Base-by-base conservation (phyloP, 2,113 vertebrate genomes). In the Psittacara wagleri region DNA sequence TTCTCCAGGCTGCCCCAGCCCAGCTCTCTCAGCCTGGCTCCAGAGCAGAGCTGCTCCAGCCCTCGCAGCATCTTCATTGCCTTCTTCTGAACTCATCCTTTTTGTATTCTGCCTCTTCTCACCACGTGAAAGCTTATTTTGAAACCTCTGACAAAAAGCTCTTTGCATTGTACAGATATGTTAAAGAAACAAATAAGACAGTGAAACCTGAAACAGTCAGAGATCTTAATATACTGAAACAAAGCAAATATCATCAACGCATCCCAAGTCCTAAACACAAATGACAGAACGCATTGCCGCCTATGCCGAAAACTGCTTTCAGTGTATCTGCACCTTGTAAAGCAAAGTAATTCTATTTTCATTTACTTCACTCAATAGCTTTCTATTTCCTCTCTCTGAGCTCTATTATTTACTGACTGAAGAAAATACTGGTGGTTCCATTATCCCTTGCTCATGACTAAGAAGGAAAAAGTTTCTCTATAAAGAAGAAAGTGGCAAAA, bases 311-410 rank as follows among this genome's bases (percentile, higher is more conserved):
- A 86, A 63, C 78, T 18, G 33, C 72, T 75, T 35, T 62, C 1
- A 0, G 22, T 52, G 3, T 41, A 88, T 80, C 75, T 88, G 75
- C 79, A 93, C 68, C 85, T 80, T 86, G 76, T 69, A 88, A 88
- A 86, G 76, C 75, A 44, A 61, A 37, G 73, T 89, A 92, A 94
- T 94, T 86, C 83, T 64, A 73, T 90, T 92, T 90, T 67, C 77
- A 84, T 87, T 92, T 91, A 25, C 55, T 82, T 48, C 80, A 63
- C 87, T 76, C 90, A 35, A 17, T 16, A 61, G 51, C 73, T 88
- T 57, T 68, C 49, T 17, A 29, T 44, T 81, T 74, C 59, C 86
- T 78, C 52, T 41, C 55, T 64, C 33, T 8, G 1, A 78, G 70
- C 55, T 86, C 57, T 67, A 24, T 79, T 84, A 48, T 82, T 95